Percentiles rank a stretch among this genome's conserved stretches.
Conservation (phyloP, 1,140 invertebrate genomes). For the Brachionus sp. region DNA sequence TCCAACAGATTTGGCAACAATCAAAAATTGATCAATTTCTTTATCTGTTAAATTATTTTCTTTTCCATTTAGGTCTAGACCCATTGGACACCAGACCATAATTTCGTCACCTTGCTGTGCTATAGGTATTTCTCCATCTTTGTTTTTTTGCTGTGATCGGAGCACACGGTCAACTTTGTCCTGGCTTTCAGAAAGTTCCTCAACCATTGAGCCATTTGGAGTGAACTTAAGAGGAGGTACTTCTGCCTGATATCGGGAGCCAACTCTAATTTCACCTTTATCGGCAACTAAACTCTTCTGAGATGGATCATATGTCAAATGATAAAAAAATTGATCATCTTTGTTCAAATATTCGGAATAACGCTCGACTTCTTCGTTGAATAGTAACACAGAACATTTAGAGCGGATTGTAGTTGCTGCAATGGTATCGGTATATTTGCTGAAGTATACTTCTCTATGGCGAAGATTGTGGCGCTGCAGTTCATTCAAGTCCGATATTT, state of each 20-base stretch:
- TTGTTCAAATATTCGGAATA: conserved; percentile 52
- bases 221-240: conserved; percentile 50
- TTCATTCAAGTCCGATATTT: conserved; percentile 61
- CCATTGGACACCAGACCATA: conserved; percentile 79
- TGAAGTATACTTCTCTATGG: conserved; percentile 94
- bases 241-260: conserved; percentile 92
- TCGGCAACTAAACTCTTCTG: conserved; percentile 97
- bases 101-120: conserved; percentile 65
- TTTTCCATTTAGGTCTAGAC: conserved; percentile 66
- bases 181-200: conserved; percentile 36
- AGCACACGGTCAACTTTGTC: conserved; percentile 47
- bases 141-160: not conserved
- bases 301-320: conserved; percentile 95
- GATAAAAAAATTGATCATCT: conserved; percentile 93
- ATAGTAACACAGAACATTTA: conserved; percentile 93
- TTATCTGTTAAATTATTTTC: conserved; percentile 70
- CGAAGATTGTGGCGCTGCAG: conserved; percentile 80
- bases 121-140: conserved; percentile 70
- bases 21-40: conserved; percentile 97
- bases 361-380: conserved; percentile 91
- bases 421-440: conserved; percentile 92
- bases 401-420: conserved; percentile 94
- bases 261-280: conserved; percentile 85
- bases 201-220: conserved; percentile 34
- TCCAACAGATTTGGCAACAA: conserved; percentile 91